Percentiles rank a stretch among this genome's conserved stretches.
These are phyloP conservation scores for Scyliorhinus canicula DNA, from an alignment of 2,797 vertebrate species.

Conservation along the genomic window DNA sequence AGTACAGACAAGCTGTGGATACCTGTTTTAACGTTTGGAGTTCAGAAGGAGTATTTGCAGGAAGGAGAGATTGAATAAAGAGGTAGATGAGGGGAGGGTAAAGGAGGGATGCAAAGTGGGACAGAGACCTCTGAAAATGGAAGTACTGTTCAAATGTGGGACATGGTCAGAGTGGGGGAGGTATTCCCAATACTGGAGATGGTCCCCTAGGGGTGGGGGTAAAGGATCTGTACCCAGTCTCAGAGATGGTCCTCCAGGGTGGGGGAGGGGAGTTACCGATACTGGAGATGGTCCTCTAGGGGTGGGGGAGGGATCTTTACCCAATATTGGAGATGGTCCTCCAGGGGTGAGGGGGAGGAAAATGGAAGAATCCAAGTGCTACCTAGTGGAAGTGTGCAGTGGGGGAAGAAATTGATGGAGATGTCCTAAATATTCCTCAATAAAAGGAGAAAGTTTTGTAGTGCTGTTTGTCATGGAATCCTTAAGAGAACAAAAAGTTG, in stretches of 20 bases:
- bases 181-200: too few species aligned
- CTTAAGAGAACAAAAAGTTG: not conserved
- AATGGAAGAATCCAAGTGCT: not conserved
- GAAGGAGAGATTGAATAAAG: not conserved
- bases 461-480: not conserved
- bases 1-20: not conserved
- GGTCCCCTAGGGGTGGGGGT: too few species aligned
- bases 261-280: not conserved
- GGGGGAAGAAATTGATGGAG: too few species aligned
- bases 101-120: not conserved
- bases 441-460: not conserved
- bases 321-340: not conserved
- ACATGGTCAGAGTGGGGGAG: too few species aligned
- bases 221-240: too few species aligned
- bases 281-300: not conserved
- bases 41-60: not conserved
- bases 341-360: not conserved
- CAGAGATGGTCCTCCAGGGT: too few species aligned
- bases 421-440: too few species aligned
- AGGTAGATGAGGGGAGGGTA: not conserved
- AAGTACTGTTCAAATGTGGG: too few species aligned
- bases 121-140: not conserved
- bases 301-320: too few species aligned
- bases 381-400: not conserved
- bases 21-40: not conserved